Evolutionary conservation across 2,888 invertebrate species (phyloP).

Genomic region (Plagiodera versicolora): DNA sequence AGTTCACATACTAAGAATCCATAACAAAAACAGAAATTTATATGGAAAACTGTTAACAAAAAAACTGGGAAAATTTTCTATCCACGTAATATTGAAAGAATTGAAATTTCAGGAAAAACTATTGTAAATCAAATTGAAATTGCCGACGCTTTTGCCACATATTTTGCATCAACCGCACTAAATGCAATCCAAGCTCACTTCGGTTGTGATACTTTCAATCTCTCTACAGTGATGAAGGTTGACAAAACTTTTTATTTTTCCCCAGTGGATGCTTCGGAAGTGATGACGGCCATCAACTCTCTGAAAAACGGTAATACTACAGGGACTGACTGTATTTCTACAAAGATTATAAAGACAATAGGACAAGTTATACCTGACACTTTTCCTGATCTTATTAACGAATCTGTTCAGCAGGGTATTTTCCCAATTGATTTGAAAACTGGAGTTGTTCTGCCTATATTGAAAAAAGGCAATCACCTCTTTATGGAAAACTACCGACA

Average conservation of each 20-base stretch:
- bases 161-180: not conserved
- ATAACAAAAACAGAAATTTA: not conserved
- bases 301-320: not conserved
- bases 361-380: not conserved
- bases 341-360: slow-evolving; percentile 3
- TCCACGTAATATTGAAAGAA: not conserved
- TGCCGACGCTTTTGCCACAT: not conserved
- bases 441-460: not conserved
- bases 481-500: not conserved
- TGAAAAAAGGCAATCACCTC: slow-evolving; percentile 4
- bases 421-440: not conserved
- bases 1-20: too few species aligned
- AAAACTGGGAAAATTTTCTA: too few species aligned
- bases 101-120: not conserved
- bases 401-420: not conserved
- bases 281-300: not conserved
- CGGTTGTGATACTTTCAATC: not conserved
- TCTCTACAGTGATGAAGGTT: too few species aligned
- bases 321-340: not conserved
- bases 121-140: not conserved
- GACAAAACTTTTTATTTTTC: not conserved
- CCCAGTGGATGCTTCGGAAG: not conserved
- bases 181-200: not conserved
- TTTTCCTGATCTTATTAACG: not conserved
- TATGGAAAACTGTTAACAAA: too few species aligned